Evolutionary conservation across 2,113 vertebrate species (phyloP), one percentile per base, ranked within the genome.

Genomic region (Notarius quadriscutis): DNA sequence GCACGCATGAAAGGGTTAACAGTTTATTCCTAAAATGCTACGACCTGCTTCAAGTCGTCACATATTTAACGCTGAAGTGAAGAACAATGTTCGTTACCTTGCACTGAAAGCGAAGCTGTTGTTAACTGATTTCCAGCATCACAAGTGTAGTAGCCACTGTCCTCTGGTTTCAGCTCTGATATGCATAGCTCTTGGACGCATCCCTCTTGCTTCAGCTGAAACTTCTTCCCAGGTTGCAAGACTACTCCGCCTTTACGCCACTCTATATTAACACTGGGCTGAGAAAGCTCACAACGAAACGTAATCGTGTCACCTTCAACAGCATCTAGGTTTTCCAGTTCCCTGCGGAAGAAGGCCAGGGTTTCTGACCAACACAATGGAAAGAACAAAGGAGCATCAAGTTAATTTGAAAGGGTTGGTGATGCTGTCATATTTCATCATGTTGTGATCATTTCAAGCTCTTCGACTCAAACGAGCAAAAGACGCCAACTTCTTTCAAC

Each of bases 71-170:
- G 10, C 51, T 55, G 14, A 41, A 60, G 30, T 62, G 4, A 62
- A 63, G 1, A 81, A 18, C 27, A 27, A 48, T 27, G 30, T 85
- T 84, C 11, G 5, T 89, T 96, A 98, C 97, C 97, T 97, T 97
- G 95, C 75, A 98, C 96, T 18, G 95, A 95, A 81, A 98, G 94
- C 79, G 96, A 96, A 53, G 96, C 95, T 2, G 96, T 96, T 80
- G 97, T 97, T 89, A 96, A 95, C 90, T 97, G 96, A 2, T 96
- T 93, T 88, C 96, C 96, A 3, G 95, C 95, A 88, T 96, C 96
- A 90, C 97, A 98, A 50, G 97, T 97, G 85, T 97, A 98, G 88
- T 95, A 95, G 63, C 97, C 97, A 78, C 93, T 96, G 91, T 98
- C 97, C 7, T 97, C 96, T 1, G 92, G 91, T 62, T 96, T 95